Percentiles rank a stretch among this genome's conserved stretches.
These are phyloP conservation scores for Rhyacichthys aspro DNA, from an alignment of 2,797 vertebrate species.

Conservation along the genomic window DNA sequence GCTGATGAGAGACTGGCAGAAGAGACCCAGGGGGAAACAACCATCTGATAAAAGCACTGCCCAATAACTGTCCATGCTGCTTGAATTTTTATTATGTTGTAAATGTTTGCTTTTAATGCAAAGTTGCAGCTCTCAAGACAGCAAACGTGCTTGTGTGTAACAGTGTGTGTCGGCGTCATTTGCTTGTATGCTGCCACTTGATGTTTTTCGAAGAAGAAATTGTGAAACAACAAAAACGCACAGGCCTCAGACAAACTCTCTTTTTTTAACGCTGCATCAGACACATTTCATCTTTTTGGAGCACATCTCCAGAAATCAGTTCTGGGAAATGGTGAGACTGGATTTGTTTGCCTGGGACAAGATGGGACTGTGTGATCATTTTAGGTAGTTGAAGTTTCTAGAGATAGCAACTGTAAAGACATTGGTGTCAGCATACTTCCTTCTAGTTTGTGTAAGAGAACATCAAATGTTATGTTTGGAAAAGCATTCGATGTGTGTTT, in stretches of 20 bases:
- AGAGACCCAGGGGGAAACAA: constrained; percentile 55
- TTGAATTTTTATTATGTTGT: constrained; percentile 59
- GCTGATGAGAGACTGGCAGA: constrained; percentile 55
- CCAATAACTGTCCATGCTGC: constrained; percentile 51
- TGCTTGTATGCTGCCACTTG: constrained; percentile 38
- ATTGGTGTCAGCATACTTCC: constrained; percentile 62
- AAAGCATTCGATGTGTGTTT: constrained; percentile 59
- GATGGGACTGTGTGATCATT: constrained; percentile 72
- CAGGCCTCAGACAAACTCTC: constrained; percentile 59
- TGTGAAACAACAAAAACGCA: constrained; percentile 47
- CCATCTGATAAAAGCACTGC: constrained; percentile 59
- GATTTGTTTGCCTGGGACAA: constrained; percentile 74
- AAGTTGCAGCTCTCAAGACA: constrained; percentile 50
- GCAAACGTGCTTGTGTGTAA: constrained; percentile 15
- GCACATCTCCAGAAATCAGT: constrained; percentile 67
- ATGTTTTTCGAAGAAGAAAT: constrained; percentile 39
- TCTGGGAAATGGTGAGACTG: constrained; percentile 60
- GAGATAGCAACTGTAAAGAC: constrained; percentile 58
- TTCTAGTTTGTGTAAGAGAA: constrained; percentile 62
- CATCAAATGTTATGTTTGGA: constrained; percentile 54
- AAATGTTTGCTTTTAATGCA: constrained; percentile 59
- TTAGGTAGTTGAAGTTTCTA: constrained; percentile 48
- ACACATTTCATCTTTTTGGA: constrained; percentile 70
- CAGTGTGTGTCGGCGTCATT: constrained; percentile 21
- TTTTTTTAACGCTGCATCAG: constrained; percentile 58